Evolutionary conservation across 2,113 vertebrate genomes (phyloP).

Genomic region (Argyrosomus japonicus): DNA sequence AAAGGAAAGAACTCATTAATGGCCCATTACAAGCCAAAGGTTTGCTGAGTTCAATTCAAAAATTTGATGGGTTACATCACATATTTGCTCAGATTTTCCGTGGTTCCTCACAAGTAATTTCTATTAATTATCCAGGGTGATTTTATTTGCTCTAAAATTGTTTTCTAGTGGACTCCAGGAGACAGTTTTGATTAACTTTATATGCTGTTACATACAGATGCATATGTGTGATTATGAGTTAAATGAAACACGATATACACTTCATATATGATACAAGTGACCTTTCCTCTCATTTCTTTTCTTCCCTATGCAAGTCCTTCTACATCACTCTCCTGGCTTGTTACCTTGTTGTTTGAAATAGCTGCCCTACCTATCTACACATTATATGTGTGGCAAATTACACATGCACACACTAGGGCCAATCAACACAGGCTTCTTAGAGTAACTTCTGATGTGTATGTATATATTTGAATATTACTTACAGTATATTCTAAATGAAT

Average conservation of each 20-base stretch:
- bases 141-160: slow-evolving; percentile 2
- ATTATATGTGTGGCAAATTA: too few species aligned
- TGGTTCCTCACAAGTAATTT: background rate
- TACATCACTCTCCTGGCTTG: too few species aligned
- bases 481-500: too few species aligned
- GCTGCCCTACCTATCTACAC: too few species aligned
- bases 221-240: background rate
- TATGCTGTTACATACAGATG: background rate
- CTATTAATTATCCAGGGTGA: background rate
- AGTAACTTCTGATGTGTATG: too few species aligned
- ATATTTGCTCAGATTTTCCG: slow-evolving; percentile 8
- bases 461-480: too few species aligned
- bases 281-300: background rate
- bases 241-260: background rate
- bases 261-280: background rate
- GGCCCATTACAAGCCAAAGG: background rate
- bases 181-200: background rate
- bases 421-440: too few species aligned
- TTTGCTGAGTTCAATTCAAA: background rate
- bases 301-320: background rate
- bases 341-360: too few species aligned
- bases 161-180: background rate
- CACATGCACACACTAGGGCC: too few species aligned
- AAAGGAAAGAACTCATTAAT: background rate
- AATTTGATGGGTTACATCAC: background rate